Percentiles rank a stretch among this genome's conserved stretches.
Evolutionary conservation across 35 echinoderm and acorn worm genomes (phyloP).

Genomic region (Lytechinus pictus): DNA sequence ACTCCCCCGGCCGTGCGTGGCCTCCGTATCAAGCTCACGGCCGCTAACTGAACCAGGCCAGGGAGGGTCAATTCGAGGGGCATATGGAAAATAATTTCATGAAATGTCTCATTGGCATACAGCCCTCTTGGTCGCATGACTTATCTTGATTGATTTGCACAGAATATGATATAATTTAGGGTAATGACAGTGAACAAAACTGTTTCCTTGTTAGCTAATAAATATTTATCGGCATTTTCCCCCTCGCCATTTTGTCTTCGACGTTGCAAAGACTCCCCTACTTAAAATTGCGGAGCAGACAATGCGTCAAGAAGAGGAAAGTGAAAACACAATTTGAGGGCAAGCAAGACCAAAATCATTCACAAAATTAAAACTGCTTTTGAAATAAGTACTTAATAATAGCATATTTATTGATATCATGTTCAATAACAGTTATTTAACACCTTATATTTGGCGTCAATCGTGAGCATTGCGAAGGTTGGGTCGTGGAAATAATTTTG

Average conservation of each 20-base stretch:
- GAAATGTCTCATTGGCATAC: not conserved
- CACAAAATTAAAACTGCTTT: not conserved
- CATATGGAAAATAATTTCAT: not conserved
- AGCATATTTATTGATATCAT: not conserved
- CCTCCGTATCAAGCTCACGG: too few species aligned
- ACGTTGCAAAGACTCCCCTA: not conserved
- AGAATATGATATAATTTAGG: not conserved
- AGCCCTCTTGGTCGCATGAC: not conserved
- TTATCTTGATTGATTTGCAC: not conserved
- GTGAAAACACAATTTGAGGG: not conserved
- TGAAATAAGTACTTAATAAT: not conserved
- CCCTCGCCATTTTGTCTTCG: not conserved
- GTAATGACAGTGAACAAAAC: not conserved
- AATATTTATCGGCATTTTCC: not conserved
- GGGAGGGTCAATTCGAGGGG: not conserved
- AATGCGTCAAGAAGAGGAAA: not conserved
- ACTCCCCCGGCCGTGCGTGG: too few species aligned
- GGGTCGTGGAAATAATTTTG: conserved; percentile 3
- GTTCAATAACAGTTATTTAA: not conserved
- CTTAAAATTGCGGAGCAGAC: not conserved
- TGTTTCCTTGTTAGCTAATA: not conserved
- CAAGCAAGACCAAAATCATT: not conserved
- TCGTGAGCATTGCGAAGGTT: not conserved
- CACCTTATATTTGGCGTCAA: not conserved
- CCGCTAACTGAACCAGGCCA: too few species aligned